Percentiles rank a stretch among this genome's conserved stretches.
Evolutionary conservation across 2,797 vertebrate species (phyloP).

Genomic region (Hippocampus kuda): DNA sequence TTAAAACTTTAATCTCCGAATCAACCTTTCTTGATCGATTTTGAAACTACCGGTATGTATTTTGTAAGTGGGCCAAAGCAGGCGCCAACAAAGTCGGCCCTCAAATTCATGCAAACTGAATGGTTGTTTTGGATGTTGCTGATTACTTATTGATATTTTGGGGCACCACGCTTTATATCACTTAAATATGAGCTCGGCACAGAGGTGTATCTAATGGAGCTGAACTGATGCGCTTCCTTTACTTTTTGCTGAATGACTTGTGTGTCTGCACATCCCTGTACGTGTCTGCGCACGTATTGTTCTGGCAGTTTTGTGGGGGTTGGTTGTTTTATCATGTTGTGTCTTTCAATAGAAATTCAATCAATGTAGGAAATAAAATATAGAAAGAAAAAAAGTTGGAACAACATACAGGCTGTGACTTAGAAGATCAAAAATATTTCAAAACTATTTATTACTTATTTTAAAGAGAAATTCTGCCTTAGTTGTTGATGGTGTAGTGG

Average conservation of each 20-base stretch:
- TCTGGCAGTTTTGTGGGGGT: too few species aligned
- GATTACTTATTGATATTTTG: conserved; percentile 54
- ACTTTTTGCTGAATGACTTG: not conserved
- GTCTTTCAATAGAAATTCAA: not conserved
- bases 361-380: too few species aligned
- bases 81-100: conserved; percentile 1
- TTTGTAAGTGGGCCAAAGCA: conserved; percentile 29
- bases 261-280: not conserved
- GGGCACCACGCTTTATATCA: conserved; percentile 32
- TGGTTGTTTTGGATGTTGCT: conserved; percentile 23
- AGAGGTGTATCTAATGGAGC: conserved; percentile 38
- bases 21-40: not conserved
- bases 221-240: conserved; percentile 36
- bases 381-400: too few species aligned
- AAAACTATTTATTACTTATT: too few species aligned
- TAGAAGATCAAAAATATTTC: too few species aligned
- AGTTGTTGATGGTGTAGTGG: too few species aligned
- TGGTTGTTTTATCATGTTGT: not conserved
- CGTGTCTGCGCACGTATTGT: not conserved
- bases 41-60: not conserved
- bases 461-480: too few species aligned
- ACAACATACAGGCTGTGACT: too few species aligned
- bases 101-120: conserved; percentile 17
- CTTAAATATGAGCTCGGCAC: conserved; percentile 23
- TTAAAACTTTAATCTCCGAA: not conserved